phyloP scores from a whole-genome alignment of 2,797 vertebrate genomes.

The Ibycter americanus region DNA sequence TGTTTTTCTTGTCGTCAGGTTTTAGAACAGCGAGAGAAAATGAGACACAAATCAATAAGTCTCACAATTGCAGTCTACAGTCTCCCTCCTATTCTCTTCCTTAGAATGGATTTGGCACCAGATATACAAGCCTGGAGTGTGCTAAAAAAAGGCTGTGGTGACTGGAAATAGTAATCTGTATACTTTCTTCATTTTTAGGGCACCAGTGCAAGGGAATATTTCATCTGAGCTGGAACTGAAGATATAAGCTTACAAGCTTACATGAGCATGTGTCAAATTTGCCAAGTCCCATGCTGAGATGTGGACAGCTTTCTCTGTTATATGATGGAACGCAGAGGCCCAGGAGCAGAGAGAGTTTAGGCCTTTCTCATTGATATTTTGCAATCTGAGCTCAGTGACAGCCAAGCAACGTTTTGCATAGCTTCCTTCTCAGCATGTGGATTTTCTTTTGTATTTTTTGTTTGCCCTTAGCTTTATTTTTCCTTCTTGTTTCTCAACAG shows the following conservation, averaged over 20 bases:
- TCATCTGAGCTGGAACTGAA: not conserved
- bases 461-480: not conserved
- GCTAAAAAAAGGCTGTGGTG: not conserved
- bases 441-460: not conserved
- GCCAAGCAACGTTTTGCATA: not conserved
- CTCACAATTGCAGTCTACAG: not conserved
- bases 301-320: slow-evolving; percentile 17
- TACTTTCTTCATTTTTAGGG: not conserved
- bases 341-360: not conserved
- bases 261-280: slow-evolving; percentile 11
- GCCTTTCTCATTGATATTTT: not conserved
- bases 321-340: not conserved
- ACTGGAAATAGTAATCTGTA: slow-evolving; percentile 2
- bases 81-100: not conserved
- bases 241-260: slow-evolving; percentile 3
- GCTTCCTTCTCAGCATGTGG: not conserved
- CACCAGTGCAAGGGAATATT: not conserved
- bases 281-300: not conserved
- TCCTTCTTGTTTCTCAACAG: not conserved
- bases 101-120: not conserved
- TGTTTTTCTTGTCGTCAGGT: not conserved
- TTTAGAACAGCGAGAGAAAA: not conserved
- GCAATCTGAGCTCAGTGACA: not conserved
- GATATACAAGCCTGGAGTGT: not conserved
- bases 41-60: not conserved